Evolutionary conservation across 2,888 invertebrate species (phyloP).

Genomic region (Tetragnatha montana): DNA sequence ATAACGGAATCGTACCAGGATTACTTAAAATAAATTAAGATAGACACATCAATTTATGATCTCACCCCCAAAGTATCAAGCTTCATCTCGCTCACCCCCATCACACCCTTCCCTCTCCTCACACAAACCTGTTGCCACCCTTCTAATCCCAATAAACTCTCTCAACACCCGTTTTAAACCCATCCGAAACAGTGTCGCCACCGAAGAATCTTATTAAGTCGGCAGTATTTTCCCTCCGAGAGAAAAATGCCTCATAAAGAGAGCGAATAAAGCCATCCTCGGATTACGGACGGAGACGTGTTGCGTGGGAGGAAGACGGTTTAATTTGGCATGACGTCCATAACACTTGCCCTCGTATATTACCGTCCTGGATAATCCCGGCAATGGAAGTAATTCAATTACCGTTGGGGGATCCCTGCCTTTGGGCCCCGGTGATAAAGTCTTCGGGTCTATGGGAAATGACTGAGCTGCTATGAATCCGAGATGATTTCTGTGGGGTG

Average conservation of each 20-base stretch:
- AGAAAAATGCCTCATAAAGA: conserved; percentile 33
- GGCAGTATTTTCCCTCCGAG: neutral
- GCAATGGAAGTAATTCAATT: conserved; percentile 61
- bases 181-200: neutral
- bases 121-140: neutral
- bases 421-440: conserved; percentile 9
- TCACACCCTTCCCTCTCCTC: no score
- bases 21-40: no score
- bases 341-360: conserved; percentile 47
- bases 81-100: no score
- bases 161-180: neutral
- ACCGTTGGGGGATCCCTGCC: neutral
- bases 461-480: neutral
- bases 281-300: conserved; percentile 32
- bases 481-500: neutral
- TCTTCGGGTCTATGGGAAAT: neutral
- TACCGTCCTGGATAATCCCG: conserved; percentile 38
- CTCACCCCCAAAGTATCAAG: no score
- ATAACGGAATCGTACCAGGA: no score
- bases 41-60: no score
- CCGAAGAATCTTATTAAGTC: conserved; percentile 32
- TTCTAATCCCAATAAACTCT: neutral
- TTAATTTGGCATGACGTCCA: conserved; percentile 56
- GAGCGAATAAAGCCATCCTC: neutral
- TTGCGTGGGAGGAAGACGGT: conserved; percentile 20